Conservation (phyloP, 2,888 invertebrate species). For the Sicus ferrugineus region DNA sequence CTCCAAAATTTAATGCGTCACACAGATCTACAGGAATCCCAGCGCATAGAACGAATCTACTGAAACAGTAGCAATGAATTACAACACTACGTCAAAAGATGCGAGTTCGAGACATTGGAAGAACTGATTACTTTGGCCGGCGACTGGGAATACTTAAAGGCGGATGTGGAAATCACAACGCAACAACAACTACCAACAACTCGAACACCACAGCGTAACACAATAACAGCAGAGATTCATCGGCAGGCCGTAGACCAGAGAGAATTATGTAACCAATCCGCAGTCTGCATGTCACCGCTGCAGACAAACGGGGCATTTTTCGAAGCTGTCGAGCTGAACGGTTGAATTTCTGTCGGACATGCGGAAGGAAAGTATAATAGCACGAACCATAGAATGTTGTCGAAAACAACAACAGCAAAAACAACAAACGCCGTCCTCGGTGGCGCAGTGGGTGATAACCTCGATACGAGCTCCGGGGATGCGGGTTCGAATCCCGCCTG, state of each 20-base stretch:
- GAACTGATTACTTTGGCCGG: not conserved
- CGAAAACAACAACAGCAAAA: too few relatives aligned
- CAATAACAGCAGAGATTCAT: not conserved
- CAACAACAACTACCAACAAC: too few relatives aligned
- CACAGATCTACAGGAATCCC: not conserved
- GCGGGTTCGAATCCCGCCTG: too few relatives aligned
- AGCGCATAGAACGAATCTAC: too few relatives aligned
- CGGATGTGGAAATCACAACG: too few relatives aligned
- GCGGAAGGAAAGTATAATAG: not conserved
- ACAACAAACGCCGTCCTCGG: too few relatives aligned
- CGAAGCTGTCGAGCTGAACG: not conserved
- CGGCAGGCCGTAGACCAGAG: not conserved
- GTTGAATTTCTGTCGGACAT: not conserved
- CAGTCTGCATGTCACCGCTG: conserved; percentile 5
- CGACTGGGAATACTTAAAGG: too few relatives aligned
- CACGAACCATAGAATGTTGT: not conserved
- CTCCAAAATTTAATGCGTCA: not conserved
- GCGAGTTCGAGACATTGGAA: not conserved
- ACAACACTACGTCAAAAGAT: too few relatives aligned
- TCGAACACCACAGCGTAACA: not conserved
- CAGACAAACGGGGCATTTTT: not conserved
- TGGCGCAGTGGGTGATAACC: too few relatives aligned
- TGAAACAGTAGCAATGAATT: too few relatives aligned
- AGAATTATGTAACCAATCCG: not conserved
- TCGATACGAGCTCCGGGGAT: too few relatives aligned